phyloP scores from a whole-genome alignment of 2,113 vertebrate genomes.

The Pachyramphus minor region DNA sequence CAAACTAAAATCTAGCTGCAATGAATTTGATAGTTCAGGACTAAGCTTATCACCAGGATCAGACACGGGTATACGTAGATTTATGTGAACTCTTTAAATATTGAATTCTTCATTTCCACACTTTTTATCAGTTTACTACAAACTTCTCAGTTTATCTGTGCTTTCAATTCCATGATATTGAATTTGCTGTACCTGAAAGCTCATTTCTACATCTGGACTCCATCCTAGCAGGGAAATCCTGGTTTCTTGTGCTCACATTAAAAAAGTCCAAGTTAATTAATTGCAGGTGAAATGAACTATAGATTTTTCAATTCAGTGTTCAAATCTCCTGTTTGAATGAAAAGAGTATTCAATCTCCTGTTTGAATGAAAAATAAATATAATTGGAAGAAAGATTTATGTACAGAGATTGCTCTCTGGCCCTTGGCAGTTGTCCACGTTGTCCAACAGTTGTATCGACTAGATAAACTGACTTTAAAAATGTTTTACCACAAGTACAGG shows the following conservation, averaged over 20 bases:
- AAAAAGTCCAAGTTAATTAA: background rate
- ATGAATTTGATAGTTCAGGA: background rate
- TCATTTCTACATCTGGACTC: background rate
- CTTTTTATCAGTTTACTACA: background rate
- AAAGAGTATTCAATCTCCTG: background rate
- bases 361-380: background rate
- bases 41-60: background rate
- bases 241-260: background rate
- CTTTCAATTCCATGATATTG: background rate
- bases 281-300: background rate
- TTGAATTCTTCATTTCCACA: background rate
- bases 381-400: background rate
- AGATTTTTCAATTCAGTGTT: background rate
- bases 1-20: background rate
- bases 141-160: background rate
- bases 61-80: background rate
- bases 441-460: background rate
- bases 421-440: background rate
- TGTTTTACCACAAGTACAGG: background rate
- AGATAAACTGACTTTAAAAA: background rate
- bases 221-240: background rate
- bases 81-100: background rate
- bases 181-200: background rate
- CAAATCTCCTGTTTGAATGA: background rate
- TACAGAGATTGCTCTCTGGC: background rate